Evolutionary conservation across 2,113 vertebrate genomes (phyloP), one percentile per base, ranked within the genome.

Genomic region (Equus przewalskii): DNA sequence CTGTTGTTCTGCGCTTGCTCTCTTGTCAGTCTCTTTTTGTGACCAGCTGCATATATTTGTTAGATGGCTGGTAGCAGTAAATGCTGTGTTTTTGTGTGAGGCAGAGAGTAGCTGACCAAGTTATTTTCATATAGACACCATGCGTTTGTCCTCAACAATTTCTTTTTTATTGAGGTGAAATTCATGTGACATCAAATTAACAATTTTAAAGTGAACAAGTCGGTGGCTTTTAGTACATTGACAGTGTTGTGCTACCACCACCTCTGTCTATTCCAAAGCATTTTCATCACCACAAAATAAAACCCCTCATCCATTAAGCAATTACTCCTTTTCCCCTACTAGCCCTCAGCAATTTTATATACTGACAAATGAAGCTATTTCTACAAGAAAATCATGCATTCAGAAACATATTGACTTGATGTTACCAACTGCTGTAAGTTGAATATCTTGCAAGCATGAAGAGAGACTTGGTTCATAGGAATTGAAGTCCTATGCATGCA

Each of bases 331-430:
- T 62, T 78, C 7, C 22, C 36, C 24, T 1, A 9, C 46, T 30
- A 81, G 58, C 76, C 58, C 18, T 84, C 36, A 64, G 3, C 19
- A 84, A 1, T 41, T 82, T 78, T 81, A 10, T 73, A 9, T 85
- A 79, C 65, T 33, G 72, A 92, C 33, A n/a, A 94, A 64, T 58
- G 64, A 94, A 89, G 54, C 79, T 36, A 22, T 83, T 95, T 86
- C 60, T 60, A 83, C 69, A 75, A 83, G 73, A 95, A 92, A 90
- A 60, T 49, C 4, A 11, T 58, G 18, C 44, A 70, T 91, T 96
- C 14, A 88, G 21, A 84, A 84, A 69, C 16, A 51, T 46, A 58
- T 1, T 62, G 72, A 19, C 30, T 86, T 93, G 24, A 49, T 73
- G 36, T 81, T 70, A 30, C 69, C 51, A 80, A 10, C 30, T 95